Evolutionary conservation across 1,140 invertebrate species (phyloP).

Genomic region (Asobara japonica): DNA sequence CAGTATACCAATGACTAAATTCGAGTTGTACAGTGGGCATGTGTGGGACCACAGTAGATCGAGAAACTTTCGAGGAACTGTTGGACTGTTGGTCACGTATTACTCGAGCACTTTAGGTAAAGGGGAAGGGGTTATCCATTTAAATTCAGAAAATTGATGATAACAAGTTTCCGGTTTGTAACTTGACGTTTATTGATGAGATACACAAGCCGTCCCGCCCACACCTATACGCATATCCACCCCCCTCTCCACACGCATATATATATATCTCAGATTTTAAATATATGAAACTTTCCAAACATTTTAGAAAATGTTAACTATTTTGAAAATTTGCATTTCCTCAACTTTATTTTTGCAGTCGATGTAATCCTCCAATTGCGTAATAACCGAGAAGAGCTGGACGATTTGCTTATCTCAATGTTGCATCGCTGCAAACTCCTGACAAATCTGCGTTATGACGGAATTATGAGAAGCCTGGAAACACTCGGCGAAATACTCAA

Average conservation of each 20-base stretch:
- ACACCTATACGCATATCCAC: no score
- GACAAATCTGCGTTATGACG: slow-evolving; percentile 61
- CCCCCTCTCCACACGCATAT: no score
- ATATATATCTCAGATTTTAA: no score
- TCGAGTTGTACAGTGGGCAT: slow-evolving; percentile 61
- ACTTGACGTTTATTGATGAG: no score
- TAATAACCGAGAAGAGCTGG: slow-evolving; percentile 62
- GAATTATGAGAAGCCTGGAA: slow-evolving; percentile 59
- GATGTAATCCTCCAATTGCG: slow-evolving; percentile 62
- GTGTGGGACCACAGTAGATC: slow-evolving; percentile 65
- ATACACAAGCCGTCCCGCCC: no score
- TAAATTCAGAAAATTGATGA: no score
- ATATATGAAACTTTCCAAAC: no score
- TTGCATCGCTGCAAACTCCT: slow-evolving; percentile 57
- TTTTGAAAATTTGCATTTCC: no score
- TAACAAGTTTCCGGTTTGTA: no score
- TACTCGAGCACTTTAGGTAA: slow-evolving; percentile 61
- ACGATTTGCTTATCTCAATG: slow-evolving; percentile 61
- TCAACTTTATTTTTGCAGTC: slow-evolving; percentile 41
- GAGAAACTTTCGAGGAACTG: slow-evolving; percentile 61
- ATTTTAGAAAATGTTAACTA: no score
- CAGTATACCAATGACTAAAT: slow-evolving; percentile 59
- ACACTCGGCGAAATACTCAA: slow-evolving; percentile 61
- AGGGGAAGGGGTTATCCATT: background rate
- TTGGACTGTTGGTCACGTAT: slow-evolving; percentile 58